phyloP scores from a whole-genome alignment of 1,140 invertebrate genomes.

The Doryteuthis pealeii region DNA sequence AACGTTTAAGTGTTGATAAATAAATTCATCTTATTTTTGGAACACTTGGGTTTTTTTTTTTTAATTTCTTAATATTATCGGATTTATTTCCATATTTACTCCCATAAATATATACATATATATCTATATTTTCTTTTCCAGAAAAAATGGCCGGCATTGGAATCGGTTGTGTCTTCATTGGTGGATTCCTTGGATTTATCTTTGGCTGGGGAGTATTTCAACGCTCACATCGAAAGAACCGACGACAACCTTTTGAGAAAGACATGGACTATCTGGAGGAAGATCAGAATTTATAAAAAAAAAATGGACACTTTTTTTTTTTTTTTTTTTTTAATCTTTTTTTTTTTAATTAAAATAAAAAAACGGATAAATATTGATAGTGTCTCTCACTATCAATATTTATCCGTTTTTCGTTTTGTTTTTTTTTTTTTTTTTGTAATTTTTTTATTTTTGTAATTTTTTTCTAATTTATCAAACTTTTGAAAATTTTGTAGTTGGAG shows the following conservation, averaged over 20 bases:
- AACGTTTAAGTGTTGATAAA: too few species aligned
- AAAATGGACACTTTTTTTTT: not conserved
- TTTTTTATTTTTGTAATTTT: not conserved
- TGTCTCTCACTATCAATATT: not conserved
- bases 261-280: not conserved
- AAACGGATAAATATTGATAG: too few species aligned
- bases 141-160: not conserved
- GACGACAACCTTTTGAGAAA: not conserved
- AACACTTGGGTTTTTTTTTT: too few species aligned
- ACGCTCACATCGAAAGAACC: not conserved
- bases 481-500: too few species aligned
- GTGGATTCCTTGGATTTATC: not conserved
- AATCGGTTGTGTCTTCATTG: not conserved
- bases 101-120: too few species aligned
- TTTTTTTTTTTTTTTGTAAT: not conserved
- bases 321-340: not conserved
- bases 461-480: not conserved
- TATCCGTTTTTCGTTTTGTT: not conserved
- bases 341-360: not conserved
- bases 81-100: too few species aligned
- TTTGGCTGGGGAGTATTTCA: slow-evolving; percentile 4
- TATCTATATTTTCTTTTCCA: not conserved
- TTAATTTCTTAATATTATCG: too few species aligned
- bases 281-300: not conserved
- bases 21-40: too few species aligned